phyloP scores from a whole-genome alignment of 2,113 vertebrate genomes.

The Cyanocitta stelleri region DNA sequence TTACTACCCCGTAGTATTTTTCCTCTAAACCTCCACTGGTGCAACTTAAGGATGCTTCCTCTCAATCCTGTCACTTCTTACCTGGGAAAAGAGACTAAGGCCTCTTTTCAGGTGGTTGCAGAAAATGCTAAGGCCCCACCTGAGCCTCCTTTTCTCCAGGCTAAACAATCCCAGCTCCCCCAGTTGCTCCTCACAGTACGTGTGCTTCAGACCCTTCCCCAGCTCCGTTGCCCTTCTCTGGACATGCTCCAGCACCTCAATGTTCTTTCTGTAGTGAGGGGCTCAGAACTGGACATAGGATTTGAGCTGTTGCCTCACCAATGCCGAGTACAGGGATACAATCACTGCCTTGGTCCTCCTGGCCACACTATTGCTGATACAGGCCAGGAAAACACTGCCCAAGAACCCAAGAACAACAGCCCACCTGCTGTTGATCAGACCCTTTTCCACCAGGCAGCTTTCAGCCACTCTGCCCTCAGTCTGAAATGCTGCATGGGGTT shows the following conservation, averaged over 20 bases:
- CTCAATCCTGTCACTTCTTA: neutral
- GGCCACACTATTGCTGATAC: neutral
- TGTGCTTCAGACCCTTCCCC: neutral
- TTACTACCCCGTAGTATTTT: neutral
- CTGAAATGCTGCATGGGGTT: too few relatives aligned
- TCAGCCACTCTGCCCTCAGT: neutral
- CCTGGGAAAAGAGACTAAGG: neutral
- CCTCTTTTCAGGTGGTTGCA: neutral
- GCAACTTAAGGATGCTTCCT: neutral
- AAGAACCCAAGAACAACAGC: neutral
- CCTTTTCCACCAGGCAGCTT: neutral
- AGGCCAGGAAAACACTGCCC: neutral
- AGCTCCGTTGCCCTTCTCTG: rapidly evolving
- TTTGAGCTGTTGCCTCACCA: neutral
- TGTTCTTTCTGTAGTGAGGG: neutral
- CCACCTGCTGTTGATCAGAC: neutral
- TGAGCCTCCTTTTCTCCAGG: neutral
- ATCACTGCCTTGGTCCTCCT: too few relatives aligned
- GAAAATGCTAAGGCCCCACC: neutral
- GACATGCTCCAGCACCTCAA: rapidly evolving
- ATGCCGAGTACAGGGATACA: rapidly evolving
- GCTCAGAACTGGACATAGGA: rapidly evolving
- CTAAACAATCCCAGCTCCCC: neutral
- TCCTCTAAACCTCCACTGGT: neutral
- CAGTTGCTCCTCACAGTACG: rapidly evolving